Conservation (phyloP, 2,888 invertebrate species). For the Agrenia bidenticulata region DNA sequence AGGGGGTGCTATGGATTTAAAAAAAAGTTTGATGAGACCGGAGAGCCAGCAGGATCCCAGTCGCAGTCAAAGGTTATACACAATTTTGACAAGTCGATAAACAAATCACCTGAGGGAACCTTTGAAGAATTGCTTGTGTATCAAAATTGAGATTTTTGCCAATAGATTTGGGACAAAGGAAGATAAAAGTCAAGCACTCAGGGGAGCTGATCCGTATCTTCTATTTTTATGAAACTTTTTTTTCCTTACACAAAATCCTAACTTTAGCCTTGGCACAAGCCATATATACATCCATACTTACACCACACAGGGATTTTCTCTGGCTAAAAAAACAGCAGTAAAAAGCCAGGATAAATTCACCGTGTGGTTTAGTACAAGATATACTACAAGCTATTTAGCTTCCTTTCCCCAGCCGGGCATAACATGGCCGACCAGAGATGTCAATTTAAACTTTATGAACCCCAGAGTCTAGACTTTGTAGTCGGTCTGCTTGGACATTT, state of each 20-base stretch:
- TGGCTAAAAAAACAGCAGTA: neutral
- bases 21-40: no score
- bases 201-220: constrained; percentile 5
- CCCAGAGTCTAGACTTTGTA: no score
- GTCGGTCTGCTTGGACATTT: no score
- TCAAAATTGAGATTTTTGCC: constrained; percentile 8
- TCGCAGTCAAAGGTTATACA: neutral
- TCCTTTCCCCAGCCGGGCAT: no score
- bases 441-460: no score
- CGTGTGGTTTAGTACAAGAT: no score
- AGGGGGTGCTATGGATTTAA: no score
- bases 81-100: constrained; percentile 2
- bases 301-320: neutral
- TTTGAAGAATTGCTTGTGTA: constrained; percentile 8
- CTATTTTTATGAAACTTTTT: neutral
- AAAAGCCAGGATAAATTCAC: neutral
- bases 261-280: neutral
- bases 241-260: neutral
- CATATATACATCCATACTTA: no score
- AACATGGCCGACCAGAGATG: no score
- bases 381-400: no score
- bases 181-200: neutral
- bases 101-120: constrained; percentile 9
- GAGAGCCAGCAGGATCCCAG: neutral
- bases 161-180: constrained; percentile 2